Conservation (phyloP, 1,140 invertebrate genomes). For the Pogonognathellus flavescens region DNA sequence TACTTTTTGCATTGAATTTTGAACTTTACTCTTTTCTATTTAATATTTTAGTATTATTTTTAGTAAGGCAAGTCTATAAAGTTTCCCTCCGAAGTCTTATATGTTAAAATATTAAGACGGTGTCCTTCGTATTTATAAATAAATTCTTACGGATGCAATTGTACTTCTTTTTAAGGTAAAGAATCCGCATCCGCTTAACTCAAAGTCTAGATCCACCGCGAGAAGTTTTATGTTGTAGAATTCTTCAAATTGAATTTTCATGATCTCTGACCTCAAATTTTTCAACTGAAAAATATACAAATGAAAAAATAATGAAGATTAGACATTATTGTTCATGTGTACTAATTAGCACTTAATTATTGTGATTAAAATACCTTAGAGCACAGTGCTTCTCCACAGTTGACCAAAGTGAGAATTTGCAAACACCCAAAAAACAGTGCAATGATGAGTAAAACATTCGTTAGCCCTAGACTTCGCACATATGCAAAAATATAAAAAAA, state of each 20-base stretch:
- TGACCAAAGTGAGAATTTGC: background rate
- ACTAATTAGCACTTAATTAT: too few species aligned
- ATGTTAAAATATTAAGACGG: too few species aligned
- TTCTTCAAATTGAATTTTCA: background rate
- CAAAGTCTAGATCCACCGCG: background rate
- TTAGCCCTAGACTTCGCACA: background rate
- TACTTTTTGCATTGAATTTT: too few species aligned
- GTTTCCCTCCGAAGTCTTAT: too few species aligned
- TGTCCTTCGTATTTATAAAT: too few species aligned
- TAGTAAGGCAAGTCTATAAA: too few species aligned
- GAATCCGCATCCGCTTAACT: conserved; percentile 1
- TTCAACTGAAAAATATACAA: background rate
- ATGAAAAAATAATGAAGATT: background rate
- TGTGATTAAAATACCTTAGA: background rate
- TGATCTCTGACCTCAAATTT: background rate
- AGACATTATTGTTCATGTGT: too few species aligned
- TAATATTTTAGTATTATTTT: too few species aligned
- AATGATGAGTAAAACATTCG: too few species aligned
- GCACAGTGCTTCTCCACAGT: background rate
- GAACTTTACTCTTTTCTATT: too few species aligned
- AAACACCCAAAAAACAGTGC: too few species aligned
- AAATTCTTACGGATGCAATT: background rate
- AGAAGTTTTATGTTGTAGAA: background rate
- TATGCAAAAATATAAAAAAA: background rate
- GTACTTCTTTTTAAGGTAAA: background rate